Percentiles rank a stretch among this genome's conserved stretches.
phyloP scores from a whole-genome alignment of 64 coral and sea anemone genomes.

The Porites lutea region DNA sequence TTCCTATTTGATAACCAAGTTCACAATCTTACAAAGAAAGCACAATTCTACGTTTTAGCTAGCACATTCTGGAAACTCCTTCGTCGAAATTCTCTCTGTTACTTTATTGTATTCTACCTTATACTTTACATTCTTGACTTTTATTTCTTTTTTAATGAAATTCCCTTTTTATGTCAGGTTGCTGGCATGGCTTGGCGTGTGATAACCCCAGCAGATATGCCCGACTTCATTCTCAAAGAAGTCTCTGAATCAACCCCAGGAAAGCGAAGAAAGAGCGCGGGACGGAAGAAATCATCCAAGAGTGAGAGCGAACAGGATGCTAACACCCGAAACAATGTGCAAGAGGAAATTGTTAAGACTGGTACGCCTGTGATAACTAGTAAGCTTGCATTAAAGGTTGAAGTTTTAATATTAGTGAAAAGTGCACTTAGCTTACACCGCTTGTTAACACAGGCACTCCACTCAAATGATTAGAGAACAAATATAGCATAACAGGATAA shows the following conservation, averaged over 20 bases:
- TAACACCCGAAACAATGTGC: neutral
- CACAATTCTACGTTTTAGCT: too few species aligned
- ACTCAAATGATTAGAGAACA: too few species aligned
- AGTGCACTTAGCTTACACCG: too few species aligned
- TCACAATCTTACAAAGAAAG: too few species aligned
- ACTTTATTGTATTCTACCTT: neutral
- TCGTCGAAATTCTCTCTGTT: too few species aligned
- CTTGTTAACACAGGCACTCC: too few species aligned
- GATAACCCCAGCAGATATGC: slow-evolving; percentile 76
- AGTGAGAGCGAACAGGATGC: slow-evolving; percentile 84
- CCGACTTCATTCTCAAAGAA: slow-evolving; percentile 14
- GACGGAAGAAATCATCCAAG: slow-evolving; percentile 67
- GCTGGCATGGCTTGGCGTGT: slow-evolving; percentile 83
- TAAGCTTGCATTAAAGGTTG: too few species aligned
- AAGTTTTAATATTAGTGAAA: too few species aligned
- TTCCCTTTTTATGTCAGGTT: slow-evolving; percentile 36
- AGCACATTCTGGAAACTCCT: too few species aligned
- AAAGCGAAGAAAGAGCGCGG: slow-evolving; percentile 52
- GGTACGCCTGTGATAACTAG: neutral
- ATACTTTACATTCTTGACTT: neutral
- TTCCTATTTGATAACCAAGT: too few species aligned
- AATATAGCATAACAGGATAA: too few species aligned
- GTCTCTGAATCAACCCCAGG: slow-evolving; percentile 22
- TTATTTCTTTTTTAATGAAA: neutral
- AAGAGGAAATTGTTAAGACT: neutral